Percentiles rank a stretch among this genome's conserved stretches.
phyloP scores from a whole-genome alignment of 2,113 vertebrate genomes.

The Megaceryle torquata region DNA sequence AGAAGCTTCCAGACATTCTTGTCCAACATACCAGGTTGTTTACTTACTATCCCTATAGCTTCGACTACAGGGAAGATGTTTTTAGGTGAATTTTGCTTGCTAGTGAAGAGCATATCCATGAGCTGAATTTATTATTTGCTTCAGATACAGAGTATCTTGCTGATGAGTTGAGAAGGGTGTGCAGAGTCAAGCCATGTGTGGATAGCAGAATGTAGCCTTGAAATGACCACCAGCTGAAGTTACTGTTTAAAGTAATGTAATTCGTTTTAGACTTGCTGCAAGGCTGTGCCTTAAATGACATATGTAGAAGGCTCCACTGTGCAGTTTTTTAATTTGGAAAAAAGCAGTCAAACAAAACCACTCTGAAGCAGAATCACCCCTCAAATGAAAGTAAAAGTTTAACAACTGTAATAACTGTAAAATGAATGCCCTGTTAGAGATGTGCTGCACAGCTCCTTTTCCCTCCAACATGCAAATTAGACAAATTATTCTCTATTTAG shows the following conservation, averaged over 20 bases:
- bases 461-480: not conserved
- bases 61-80: not conserved
- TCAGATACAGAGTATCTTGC: not conserved
- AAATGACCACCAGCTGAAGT: not conserved
- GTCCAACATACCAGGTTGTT: not conserved
- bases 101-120: not conserved
- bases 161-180: not conserved
- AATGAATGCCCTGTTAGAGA: not conserved
- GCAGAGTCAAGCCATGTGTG: not conserved
- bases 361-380: not conserved
- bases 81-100: not conserved
- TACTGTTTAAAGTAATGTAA: not conserved
- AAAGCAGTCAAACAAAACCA: not conserved
- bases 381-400: not conserved
- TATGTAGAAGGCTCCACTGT: not conserved
- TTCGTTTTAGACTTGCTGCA: not conserved
- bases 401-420: not conserved
- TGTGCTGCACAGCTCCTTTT: not conserved
- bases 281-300: not conserved
- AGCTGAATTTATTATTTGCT: not conserved
- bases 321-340: not conserved
- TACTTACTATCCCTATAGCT: not conserved
- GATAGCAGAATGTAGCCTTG: not conserved
- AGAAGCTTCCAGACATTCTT: not conserved
- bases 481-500: not conserved